Evolutionary conservation across 2,888 invertebrate species (phyloP), one percentile per base, ranked within the genome.

Genomic region (Ommatoiulus sabulosus): DNA sequence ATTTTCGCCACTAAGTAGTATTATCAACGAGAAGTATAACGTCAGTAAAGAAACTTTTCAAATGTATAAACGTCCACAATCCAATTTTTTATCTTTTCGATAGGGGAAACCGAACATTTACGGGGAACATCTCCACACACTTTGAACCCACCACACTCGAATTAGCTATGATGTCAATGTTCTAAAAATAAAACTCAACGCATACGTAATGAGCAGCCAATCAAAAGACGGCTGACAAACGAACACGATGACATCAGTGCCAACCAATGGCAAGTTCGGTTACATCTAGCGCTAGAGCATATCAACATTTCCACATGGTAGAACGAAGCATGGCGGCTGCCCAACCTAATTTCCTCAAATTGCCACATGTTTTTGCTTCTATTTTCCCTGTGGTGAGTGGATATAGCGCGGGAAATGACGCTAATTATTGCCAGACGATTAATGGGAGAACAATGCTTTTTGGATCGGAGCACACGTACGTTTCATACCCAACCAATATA

Each of bases 181-280:
- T 35, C 80, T 43, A 80, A 80, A 80, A 80, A 80, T 80, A 80
- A 80, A 80, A 80, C 3, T 15, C 8, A 43, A 80, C 35, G 80
- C 35, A 80, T 87, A 87, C 87, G 87, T 87, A 48, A 87, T 57
- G 48, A 24, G 0, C 6, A 10, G 17, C 87, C 87, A 87, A 87
- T 57, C 57, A 57, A n/a, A 24, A 17, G 2, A 8, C n/a, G 6
- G 24, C 87, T 87, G 1, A 24, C 52, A 43, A 35, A 3, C 48
- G n/a, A 7, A 15, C 1, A 8, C 8, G 6, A 52, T 87, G 87
- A 87, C 87, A 87, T 87, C 87, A 87, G 24, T 17, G 43, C 0
- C 24, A 20, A 35, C 87, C 57, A 87, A 87, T 87, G 24, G 87
- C 17, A 87, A 87, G 52, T 5, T 17, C 8, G 12, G 44, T 86